Base-by-base conservation (phyloP, 2,888 invertebrate species). In the Hypomecis punctinalis region DNA sequence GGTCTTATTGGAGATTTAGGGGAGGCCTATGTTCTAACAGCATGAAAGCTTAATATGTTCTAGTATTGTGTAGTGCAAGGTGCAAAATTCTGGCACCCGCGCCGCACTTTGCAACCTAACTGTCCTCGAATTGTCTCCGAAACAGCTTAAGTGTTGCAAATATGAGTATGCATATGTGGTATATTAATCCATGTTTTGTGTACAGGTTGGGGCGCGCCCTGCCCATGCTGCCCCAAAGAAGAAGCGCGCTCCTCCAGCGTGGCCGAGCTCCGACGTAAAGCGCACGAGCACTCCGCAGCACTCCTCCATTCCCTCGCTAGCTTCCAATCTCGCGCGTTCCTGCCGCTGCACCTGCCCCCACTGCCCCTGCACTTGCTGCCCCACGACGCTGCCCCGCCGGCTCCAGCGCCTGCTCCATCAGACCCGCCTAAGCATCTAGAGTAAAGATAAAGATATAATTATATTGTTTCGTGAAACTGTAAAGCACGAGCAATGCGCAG, bases 271-370 rank as follows among this genome's bases (percentile, higher is more conserved):
- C 94, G 98, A 6, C 95, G 98, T 59, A 98, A 98, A 84, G 98
- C 98, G 0, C 97, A 98, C 86, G 98, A 99, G 83, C 98, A 99
- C 86, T 97, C 98, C 0, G 98, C 98, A 0, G 98, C 98, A 0
- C 89, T 97, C 35, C 87, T 97, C 57, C 96, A 97, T 81, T 95
- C 95, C 43, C 88, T 97, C 53, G 96, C 96, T 75, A 94, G 87
- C 91, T 95, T 86, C 94, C 94, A 91, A 80, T 94, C 95, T 35
- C 94, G 95, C 10, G 94, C 94, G 11, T 84, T 94, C 9, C 76
- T 92, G 10, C 90, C 90, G 0, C 82, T 93, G 48, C 91, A 91
- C 0, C 79, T 91, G 0, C 89, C 87, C 1, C 72, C 90, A 9
- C 88, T 88, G 0, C 91, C 90, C 0, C 72, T 91, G 46, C 89